These are phyloP conservation scores for Daboia siamensis DNA, from an alignment of 2,113 vertebrate genomes.

Conservation along the genomic window DNA sequence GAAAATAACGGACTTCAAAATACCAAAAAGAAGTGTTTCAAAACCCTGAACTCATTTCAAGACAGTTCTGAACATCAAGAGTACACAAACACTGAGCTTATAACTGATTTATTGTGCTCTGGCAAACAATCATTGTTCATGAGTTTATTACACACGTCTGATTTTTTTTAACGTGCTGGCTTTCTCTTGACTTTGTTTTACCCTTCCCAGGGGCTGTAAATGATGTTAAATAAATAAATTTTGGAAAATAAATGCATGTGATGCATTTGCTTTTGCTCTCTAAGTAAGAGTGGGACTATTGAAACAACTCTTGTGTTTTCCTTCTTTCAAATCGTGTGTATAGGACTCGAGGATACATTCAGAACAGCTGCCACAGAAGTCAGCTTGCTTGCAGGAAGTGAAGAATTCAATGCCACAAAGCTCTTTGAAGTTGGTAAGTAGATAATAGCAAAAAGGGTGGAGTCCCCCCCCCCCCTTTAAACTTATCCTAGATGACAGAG, in stretches of 20 bases:
- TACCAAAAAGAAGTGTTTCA: neutral
- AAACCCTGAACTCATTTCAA: neutral
- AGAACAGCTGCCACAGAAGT: constrained; percentile 94
- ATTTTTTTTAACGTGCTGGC: neutral
- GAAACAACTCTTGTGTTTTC: constrained; percentile 38
- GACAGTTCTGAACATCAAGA: neutral
- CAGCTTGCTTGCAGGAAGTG: constrained; percentile 89
- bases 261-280: neutral
- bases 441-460: neutral
- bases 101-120: neutral
- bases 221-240: neutral
- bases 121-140: neutral
- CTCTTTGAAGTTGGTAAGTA: constrained; percentile 95
- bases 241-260: neutral
- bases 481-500: neutral
- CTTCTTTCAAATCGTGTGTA: constrained; percentile 43
- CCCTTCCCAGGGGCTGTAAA: neutral
- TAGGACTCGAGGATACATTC: constrained; percentile 96
- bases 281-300: neutral
- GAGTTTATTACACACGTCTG: neutral
- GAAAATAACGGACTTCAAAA: neutral
- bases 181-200: neutral
- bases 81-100: neutral
- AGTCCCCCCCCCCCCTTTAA: neutral
- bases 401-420: constrained; percentile 95